A percentile compares a stretch with the other conserved stretches of the same genome.
These are phyloP conservation scores for Gonatopus flavifemur DNA, from an alignment of 1,140 invertebrate species.

Conservation along the genomic window DNA sequence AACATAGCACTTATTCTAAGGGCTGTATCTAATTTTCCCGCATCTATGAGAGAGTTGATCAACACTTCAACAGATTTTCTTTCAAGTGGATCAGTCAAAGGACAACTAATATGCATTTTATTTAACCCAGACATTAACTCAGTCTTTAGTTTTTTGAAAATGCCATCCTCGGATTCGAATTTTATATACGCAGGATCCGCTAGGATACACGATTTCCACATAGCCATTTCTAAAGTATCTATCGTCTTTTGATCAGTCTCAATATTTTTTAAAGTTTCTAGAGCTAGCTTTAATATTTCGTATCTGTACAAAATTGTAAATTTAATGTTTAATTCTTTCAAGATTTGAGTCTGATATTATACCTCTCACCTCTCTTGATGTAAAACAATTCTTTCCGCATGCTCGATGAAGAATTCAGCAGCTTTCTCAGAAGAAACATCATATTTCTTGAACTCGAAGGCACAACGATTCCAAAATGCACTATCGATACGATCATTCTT, in stretches of 20 bases:
- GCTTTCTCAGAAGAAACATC: conserved; percentile 58
- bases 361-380: conserved; percentile 38
- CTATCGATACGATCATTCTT: conserved; percentile 48
- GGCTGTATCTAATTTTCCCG: conserved; percentile 40
- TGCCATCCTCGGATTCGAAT: conserved; percentile 23
- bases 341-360: background rate
- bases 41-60: conserved; percentile 45
- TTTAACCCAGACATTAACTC: conserved; percentile 43
- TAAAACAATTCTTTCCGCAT: conserved; percentile 54
- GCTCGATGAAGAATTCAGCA: conserved; percentile 60
- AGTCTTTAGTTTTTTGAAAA: conserved; percentile 46
- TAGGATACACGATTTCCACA: conserved; percentile 53
- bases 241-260: conserved; percentile 38
- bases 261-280: conserved; percentile 39
- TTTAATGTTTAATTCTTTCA: conserved; percentile 2
- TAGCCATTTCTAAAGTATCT: conserved; percentile 46
- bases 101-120: conserved; percentile 33
- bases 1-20: conserved; percentile 47
- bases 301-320: conserved; percentile 28
- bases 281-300: conserved; percentile 45
- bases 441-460: conserved; percentile 60
- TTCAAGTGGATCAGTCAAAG: conserved; percentile 32
- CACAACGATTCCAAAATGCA: conserved; percentile 62
- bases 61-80: conserved; percentile 34
- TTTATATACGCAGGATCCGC: conserved; percentile 44